Evolutionary conservation across 2,113 vertebrate species (phyloP), one percentile per base, ranked within the genome.

Genomic region (Gavia stellata): DNA sequence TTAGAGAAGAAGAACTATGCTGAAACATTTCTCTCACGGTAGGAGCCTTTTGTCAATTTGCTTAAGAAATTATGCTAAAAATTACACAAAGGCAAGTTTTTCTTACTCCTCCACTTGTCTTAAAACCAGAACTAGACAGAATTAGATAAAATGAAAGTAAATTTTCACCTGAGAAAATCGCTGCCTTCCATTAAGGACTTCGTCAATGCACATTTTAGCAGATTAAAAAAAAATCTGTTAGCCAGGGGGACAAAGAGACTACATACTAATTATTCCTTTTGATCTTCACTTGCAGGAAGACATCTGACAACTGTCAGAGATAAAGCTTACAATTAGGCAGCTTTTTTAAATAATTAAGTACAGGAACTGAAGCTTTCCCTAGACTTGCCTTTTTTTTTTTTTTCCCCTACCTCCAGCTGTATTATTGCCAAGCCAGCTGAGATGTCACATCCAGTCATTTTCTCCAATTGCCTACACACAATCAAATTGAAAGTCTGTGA

Each of bases 191-290:
- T 95, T 94, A 92, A 93, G 73, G 36, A 92, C 73, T 82, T 96
- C 4, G 25, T 95, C 87, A 95, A 89, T 80, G 86, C 62, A 90
- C 58, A 85, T 95, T 91, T 95, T 40, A 95, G 55, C n/a, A 94
- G 70, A 91, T 91, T 62, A 45, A 86, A 94, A 94, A 92, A 96
- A 88, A 16, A 12, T 92, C 56, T 96, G 61, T 55, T 92, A 94
- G 92, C 92, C 84, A 95, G 23, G 17, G 75, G 94, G 91, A 96
- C 89, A 97, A 92, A 95, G 70, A 91, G 70, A 91, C 89, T 95
- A 87, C 73, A 91, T 47, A 70, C 86, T 95, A 96, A 94, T 94
- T 97, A 96, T 97, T 97, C 92, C 38, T 94, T 96, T 97, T 97
- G 94, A 96, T 96, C 91, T 91, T 96, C 62, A 91, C 74, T 95